Evolutionary conservation across 2,888 invertebrate genomes (phyloP), one percentile per base, ranked within the genome.

Genomic region (Amiota mariae): DNA sequence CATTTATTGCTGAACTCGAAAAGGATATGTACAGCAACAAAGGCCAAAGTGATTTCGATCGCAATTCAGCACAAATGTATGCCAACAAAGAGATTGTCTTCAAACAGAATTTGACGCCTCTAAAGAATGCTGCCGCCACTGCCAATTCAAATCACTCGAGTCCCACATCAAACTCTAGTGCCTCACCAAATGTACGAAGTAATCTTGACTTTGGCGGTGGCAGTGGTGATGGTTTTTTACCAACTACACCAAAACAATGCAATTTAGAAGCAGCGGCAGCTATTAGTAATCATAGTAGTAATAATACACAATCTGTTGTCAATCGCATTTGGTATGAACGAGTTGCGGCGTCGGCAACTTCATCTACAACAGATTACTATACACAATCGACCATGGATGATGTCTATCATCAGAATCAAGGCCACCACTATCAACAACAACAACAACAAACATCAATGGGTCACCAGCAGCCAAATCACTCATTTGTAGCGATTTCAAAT

Each of bases 1-100:
- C 91, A 15, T 93, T 94, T 77, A 90, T 94, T 54, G 92, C 92
- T 0, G 93, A 94, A 82, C 86, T 94, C 68, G 94, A 94, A 85
- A 93, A 93, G 79, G 92, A 92, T 80, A 88, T 94, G 85, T 90
- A 89, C 77, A 87, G 80, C 61, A 86, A 81, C 70, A 84, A 84
- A 71, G 86, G 87, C 4, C 88, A 88, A 73, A 85, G 82, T 72
- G 90, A 88, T 77, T 89, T 90, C 24, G 89, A 88, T 66, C 89
- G 89, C 10, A 90, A 90, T 75, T 86, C 88, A 0, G 72, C 86
- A 6, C 89, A 89, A 77, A 84, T 87, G 82, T 89, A 89, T 75
- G 79, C 82, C 66, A 89, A 82, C 78, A 90, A 90, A 75, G 88
- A 89, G 46, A 75, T 84, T 15, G 80, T 87, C 1, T 87, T 84